A percentile compares a stretch with the other conserved stretches of the same genome.
phyloP scores from a whole-genome alignment of 2,113 vertebrate genomes.

The Pachycephala philippinensis region DNA sequence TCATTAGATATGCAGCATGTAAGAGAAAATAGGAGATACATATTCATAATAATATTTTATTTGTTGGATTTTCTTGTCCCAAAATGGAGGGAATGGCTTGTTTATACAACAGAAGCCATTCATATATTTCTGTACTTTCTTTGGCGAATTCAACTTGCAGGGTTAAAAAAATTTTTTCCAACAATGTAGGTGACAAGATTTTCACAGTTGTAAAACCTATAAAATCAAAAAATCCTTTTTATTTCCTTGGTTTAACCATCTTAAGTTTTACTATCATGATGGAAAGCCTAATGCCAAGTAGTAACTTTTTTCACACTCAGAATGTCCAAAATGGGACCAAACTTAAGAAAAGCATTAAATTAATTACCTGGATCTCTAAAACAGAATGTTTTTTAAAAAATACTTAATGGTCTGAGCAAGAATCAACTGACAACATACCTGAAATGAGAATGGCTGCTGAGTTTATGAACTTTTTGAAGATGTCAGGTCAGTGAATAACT shows the following conservation, averaged over 20 bases:
- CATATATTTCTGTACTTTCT: not conserved
- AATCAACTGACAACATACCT: conserved; percentile 41
- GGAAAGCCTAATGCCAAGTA: not conserved
- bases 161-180: not conserved
- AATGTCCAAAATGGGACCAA: not conserved
- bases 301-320: not conserved
- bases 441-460: conserved; percentile 77
- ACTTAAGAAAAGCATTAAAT: not conserved
- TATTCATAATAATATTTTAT: not conserved
- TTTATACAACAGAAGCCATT: not conserved
- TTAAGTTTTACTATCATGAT: not conserved
- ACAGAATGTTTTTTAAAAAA: not conserved
- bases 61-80: not conserved
- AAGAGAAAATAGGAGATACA: not conserved
- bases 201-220: not conserved
- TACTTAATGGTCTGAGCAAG: not conserved
- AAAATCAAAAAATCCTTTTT: not conserved
- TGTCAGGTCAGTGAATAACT: conserved; percentile 77
- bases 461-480: conserved; percentile 74
- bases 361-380: not conserved
- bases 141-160: not conserved
- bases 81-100: not conserved
- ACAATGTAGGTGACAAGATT: not conserved
- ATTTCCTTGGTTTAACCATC: not conserved
- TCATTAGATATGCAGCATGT: not conserved